A percentile compares a stretch with the other conserved stretches of the same genome.
Evolutionary conservation across 64 coral and sea anemone species (phyloP).

Genomic region (Anthopleura sola): DNA sequence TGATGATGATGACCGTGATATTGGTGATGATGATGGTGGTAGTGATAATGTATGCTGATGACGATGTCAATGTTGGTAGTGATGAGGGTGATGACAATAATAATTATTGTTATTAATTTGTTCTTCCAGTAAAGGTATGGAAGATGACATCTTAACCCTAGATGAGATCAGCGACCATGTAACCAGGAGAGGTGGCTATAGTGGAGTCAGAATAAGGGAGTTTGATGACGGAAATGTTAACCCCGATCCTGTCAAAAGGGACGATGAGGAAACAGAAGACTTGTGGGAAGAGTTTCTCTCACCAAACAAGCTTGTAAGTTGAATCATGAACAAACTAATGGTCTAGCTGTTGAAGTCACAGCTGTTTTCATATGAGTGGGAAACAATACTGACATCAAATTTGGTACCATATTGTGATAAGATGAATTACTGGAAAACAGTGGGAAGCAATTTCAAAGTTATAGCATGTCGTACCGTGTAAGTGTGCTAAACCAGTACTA

Average conservation of each 20-base stretch:
- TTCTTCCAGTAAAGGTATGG: slow-evolving; percentile 36
- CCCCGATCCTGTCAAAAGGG: slow-evolving; percentile 44
- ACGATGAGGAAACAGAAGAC: slow-evolving; percentile 49
- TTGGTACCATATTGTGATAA: too few species aligned
- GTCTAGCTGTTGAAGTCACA: too few species aligned
- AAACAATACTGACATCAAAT: too few species aligned
- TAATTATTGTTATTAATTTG: not conserved
- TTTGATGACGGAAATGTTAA: slow-evolving; percentile 59
- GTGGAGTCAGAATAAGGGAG: slow-evolving; percentile 52
- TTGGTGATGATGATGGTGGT: too few species aligned
- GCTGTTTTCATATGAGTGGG: too few species aligned
- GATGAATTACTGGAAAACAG: too few species aligned
- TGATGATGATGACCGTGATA: too few species aligned
- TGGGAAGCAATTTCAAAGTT: too few species aligned
- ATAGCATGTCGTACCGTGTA: too few species aligned
- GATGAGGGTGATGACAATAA: not conserved
- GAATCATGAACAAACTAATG: not conserved
- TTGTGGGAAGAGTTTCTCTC: slow-evolving; percentile 64
- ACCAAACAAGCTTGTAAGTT: slow-evolving; percentile 48
- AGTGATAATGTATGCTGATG: too few species aligned
- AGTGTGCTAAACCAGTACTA: too few species aligned
- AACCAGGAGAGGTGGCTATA: not conserved
- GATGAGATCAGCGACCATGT: slow-evolving; percentile 22
- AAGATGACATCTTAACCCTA: slow-evolving; percentile 42
- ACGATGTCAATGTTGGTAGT: not conserved